phyloP scores from a whole-genome alignment of 1,140 invertebrate species.

The Drosophila pallidifrons region DNA sequence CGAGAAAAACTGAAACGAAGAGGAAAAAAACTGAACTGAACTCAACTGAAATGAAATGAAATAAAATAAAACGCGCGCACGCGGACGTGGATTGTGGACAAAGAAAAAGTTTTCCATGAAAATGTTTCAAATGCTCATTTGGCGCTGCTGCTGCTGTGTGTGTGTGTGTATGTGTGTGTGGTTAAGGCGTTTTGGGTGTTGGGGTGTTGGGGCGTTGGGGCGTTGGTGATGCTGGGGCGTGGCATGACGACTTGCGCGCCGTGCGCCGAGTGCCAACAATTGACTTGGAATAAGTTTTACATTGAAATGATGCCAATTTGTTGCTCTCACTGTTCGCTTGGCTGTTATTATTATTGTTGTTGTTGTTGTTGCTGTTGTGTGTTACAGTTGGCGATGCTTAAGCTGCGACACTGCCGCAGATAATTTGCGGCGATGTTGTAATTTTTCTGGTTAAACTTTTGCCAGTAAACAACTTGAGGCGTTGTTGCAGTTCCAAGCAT shows the following conservation, averaged over 20 bases:
- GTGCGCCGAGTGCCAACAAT: conserved; percentile 56
- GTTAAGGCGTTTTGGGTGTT: conserved; percentile 46
- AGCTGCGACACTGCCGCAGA: conserved; percentile 74
- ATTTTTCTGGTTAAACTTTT: conserved; percentile 57
- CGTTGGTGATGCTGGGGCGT: conserved; percentile 44
- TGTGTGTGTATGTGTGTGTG: conserved; percentile 24
- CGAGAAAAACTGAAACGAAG: conserved; percentile 42
- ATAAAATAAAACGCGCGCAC: conserved; percentile 41
- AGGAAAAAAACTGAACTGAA: conserved; percentile 6
- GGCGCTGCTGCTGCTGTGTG: conserved; percentile 25
- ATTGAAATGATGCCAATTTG: conserved; percentile 77
- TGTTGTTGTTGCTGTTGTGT: conserved; percentile 34
- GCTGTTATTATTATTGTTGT: conserved; percentile 24
- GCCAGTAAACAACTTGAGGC: conserved; percentile 45
- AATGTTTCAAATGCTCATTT: conserved; percentile 81
- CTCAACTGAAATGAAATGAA: conserved; percentile 27
- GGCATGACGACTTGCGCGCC: conserved; percentile 31
- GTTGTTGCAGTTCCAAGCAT: conserved; percentile 41
- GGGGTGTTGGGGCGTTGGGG: conserved; percentile 37
- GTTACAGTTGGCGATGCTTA: conserved; percentile 37
- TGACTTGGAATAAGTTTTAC: conserved; percentile 78
- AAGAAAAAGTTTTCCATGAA: conserved; percentile 74
- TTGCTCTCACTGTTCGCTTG: not conserved
- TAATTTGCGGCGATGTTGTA: conserved; percentile 58
- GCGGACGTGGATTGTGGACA: conserved; percentile 25